phyloP scores from a whole-genome alignment of 2,888 invertebrate species.

The Orthosia cruda region DNA sequence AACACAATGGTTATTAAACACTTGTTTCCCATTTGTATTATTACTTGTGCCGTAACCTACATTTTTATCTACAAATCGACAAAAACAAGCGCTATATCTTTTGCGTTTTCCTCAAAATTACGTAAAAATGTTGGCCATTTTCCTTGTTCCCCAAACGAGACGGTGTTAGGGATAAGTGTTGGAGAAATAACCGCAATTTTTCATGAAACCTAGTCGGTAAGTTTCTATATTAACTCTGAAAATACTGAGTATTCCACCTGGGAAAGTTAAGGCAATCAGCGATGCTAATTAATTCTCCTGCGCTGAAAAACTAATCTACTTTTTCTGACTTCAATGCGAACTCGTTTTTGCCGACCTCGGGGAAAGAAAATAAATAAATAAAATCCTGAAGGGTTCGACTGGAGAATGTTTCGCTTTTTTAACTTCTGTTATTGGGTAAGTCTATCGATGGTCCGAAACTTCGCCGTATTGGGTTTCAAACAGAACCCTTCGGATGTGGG shows the following conservation, averaged over 20 bases:
- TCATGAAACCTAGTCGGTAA: slow-evolving; percentile 14
- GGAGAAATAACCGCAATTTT: slow-evolving; percentile 28
- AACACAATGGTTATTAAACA: neutral
- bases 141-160: slow-evolving; percentile 28
- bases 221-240: slow-evolving; percentile 22
- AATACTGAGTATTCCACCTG: slow-evolving; percentile 11
- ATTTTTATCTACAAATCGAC: neutral
- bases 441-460: slow-evolving; percentile 9
- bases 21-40: no score
- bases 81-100: neutral
- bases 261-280: slow-evolving; percentile 43
- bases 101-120: slow-evolving; percentile 19
- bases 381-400: slow-evolving; percentile 14
- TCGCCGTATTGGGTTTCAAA: slow-evolving; percentile 26
- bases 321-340: slow-evolving; percentile 26
- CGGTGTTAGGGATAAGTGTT: slow-evolving; percentile 15
- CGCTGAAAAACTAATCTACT: slow-evolving; percentile 41
- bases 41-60: neutral
- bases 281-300: slow-evolving; percentile 37
- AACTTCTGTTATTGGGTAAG: slow-evolving; percentile 29
- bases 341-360: slow-evolving; percentile 15
- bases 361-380: slow-evolving; percentile 37
- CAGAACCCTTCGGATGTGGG: slow-evolving; percentile 18
- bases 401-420: slow-evolving; percentile 20
- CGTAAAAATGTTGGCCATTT: slow-evolving; percentile 14